Evolutionary conservation across 2,113 vertebrate genomes (phyloP).

Genomic region (Apodemus speciosus): DNA sequence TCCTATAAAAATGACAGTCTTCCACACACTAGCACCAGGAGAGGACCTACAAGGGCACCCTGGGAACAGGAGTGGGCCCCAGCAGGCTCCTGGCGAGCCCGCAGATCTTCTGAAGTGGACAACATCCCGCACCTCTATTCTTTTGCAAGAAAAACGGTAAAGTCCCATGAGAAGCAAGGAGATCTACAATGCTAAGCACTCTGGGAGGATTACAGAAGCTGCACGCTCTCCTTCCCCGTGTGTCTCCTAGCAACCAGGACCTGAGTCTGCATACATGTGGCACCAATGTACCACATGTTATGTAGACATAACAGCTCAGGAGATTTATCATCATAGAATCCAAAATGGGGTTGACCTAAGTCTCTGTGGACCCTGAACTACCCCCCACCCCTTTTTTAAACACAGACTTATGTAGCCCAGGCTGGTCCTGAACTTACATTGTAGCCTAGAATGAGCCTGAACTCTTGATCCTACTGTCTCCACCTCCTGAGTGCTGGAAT

Average conservation of each 20-base stretch:
- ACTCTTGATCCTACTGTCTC: not conserved
- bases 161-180: not conserved
- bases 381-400: not conserved
- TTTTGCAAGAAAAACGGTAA: not conserved
- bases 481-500: not conserved
- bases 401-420: not conserved
- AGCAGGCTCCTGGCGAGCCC: not conserved
- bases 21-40: not conserved
- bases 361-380: not conserved
- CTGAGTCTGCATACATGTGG: not conserved
- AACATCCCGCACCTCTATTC: not conserved
- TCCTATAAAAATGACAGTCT: not conserved
- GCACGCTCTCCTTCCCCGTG: no score
- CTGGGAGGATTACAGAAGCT: not conserved
- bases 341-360: fast-evolving
- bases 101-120: not conserved
- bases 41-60: fast-evolving
- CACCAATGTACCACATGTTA: no score
- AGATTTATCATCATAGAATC: not conserved
- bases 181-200: not conserved
- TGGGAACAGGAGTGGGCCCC: fast-evolving
- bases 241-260: not conserved
- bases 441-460: not conserved
- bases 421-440: not conserved
- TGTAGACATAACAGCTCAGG: not conserved